Base-by-base conservation (phyloP, 2,113 vertebrate genomes). In the Syngnathoides biaculeatus region DNA sequence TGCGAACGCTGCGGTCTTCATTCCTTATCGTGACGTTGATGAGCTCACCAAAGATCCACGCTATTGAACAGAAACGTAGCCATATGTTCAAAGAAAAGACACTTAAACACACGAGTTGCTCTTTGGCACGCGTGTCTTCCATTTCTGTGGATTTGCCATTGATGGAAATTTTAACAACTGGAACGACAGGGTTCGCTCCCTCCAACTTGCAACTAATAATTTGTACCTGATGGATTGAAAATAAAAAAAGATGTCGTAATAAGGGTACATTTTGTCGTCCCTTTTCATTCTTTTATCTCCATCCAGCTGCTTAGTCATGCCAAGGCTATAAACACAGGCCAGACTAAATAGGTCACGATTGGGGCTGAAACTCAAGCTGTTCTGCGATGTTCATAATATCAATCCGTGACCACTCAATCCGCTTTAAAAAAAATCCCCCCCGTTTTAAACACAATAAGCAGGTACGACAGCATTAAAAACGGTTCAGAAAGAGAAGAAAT, bases 161-260 rank as follows among this genome's bases (percentile, higher is more conserved):
- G 73, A 57, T 66, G 71, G 65, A 85, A 83, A 74, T 74, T 82
- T 74, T 80, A 84, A 72, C 79, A 73, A 65, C 45, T 14, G 59
- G 63, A 68, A 69, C 69, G 79, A 80, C 69, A 26, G 74, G 79
- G 72, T 77, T 80, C 84, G 86, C 85, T 79, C 84, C 86, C 82
- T 82, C 75, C 79, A 80, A 78, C 82, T 85, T 79, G 82, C 81
- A 82, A 86, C 74, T 83, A 81, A 84, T 87, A 85, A 90, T 91
- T 87, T 87, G 81, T 83, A 87, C 83, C 81, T 84, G 74, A 86
- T 88, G 86, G 82, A 86, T 87, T 89, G 80, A 61, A 42, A 73
- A 80, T 27, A 45, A 73, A 57, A 27, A 71, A 83, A 80, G 68
- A 84, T 81, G 76, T 74, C 79, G 86, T 89, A 79, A 89, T 89